Evolutionary conservation across 1,140 invertebrate species (phyloP).

Genomic region (Drosophila orena): DNA sequence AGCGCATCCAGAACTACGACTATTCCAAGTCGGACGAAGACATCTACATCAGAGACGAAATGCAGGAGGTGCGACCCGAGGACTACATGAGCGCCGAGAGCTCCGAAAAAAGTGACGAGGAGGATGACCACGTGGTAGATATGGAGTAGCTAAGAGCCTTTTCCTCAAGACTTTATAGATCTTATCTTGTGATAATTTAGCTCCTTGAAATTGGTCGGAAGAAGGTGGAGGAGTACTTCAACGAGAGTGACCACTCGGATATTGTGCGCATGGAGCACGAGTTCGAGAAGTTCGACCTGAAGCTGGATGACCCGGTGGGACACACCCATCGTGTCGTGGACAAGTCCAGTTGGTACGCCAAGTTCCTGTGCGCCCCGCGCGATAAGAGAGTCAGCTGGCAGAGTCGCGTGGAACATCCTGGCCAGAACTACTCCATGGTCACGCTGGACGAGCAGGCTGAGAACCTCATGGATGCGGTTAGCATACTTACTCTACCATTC

Average conservation of each 20-base stretch:
- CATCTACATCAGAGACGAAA: constrained; percentile 68
- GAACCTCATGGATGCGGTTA: constrained; percentile 81
- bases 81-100: constrained; percentile 61
- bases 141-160: background rate
- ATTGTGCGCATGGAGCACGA: constrained; percentile 75
- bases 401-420: constrained; percentile 50
- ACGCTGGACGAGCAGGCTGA: constrained; percentile 80
- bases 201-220: constrained; percentile 38
- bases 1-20: constrained; percentile 74
- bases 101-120: constrained; percentile 48
- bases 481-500: background rate
- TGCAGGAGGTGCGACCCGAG: constrained; percentile 55
- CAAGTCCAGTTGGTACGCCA: constrained; percentile 67
- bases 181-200: background rate
- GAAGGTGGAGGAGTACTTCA: constrained; percentile 67
- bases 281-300: constrained; percentile 69
- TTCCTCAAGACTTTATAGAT: too few relatives aligned
- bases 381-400: constrained; percentile 64
- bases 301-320: constrained; percentile 66
- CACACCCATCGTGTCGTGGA: constrained; percentile 56
- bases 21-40: constrained; percentile 68
- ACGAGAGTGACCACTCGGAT: constrained; percentile 76
- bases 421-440: constrained; percentile 37
- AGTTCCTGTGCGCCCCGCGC: constrained; percentile 58
- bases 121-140: constrained; percentile 48